Conservation (phyloP, 2,888 invertebrate species). For the Drosophila antonietae region DNA sequence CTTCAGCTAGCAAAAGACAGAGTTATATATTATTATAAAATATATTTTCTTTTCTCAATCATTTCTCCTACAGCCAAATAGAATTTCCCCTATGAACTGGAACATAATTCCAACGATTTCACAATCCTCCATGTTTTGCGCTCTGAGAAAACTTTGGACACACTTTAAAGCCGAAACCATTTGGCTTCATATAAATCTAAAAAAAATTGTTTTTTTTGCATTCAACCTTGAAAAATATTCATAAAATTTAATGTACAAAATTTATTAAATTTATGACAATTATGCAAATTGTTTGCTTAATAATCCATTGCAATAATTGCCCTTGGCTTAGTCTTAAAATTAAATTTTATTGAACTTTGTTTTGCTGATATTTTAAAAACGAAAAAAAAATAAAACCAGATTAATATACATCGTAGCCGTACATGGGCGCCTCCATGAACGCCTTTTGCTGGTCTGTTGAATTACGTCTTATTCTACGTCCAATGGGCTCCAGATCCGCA, state of each 20-base stretch:
- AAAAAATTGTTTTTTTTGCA: not conserved
- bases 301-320: slow-evolving; percentile 27
- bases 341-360: slow-evolving; percentile 36
- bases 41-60: not conserved
- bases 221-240: slow-evolving; percentile 38
- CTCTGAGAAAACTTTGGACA: slow-evolving; percentile 20
- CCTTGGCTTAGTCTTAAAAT: slow-evolving; percentile 32
- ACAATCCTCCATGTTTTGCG: slow-evolving; percentile 63
- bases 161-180: not conserved
- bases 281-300: slow-evolving; percentile 23
- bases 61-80: slow-evolving; percentile 63
- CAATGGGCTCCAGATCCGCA: slow-evolving; percentile 95
- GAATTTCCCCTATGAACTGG: slow-evolving; percentile 54
- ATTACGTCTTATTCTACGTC: slow-evolving; percentile 90
- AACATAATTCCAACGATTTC: slow-evolving; percentile 66
- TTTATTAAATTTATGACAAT: slow-evolving; percentile 42
- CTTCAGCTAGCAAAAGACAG: slow-evolving; percentile 23
- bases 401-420: slow-evolving; percentile 89
- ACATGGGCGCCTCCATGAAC: slow-evolving; percentile 90
- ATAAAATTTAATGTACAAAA: slow-evolving; percentile 25
- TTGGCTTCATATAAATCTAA: slow-evolving; percentile 40
- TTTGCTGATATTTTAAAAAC: not conserved
- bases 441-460: slow-evolving; percentile 91
- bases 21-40: not conserved
- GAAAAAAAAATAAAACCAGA: too few species aligned